A percentile compares a stretch with the other conserved stretches of the same genome.
phyloP scores from a whole-genome alignment of 1,140 invertebrate genomes.

The Ostrea edulis region DNA sequence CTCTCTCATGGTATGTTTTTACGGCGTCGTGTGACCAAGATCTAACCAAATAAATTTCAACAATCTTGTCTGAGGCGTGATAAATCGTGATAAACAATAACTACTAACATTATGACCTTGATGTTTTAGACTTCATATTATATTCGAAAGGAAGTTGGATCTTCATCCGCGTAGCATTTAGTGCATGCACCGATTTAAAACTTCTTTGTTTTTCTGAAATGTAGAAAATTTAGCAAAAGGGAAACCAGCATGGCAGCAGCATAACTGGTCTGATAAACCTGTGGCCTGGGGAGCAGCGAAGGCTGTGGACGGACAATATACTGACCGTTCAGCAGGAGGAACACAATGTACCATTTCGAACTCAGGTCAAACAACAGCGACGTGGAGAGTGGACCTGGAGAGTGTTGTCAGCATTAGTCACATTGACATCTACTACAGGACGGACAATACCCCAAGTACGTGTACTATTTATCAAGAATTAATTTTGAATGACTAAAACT shows the following conservation, averaged over 20 bases:
- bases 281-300: background rate
- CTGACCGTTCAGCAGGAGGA: background rate
- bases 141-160: no score
- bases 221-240: background rate
- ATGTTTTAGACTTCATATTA: no score
- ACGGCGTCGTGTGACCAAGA: no score
- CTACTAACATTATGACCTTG: no score
- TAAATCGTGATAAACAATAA: no score
- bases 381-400: background rate
- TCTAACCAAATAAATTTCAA: no score
- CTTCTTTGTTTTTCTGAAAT: no score
- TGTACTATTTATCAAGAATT: background rate
- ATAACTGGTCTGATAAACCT: background rate
- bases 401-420: background rate
- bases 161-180: no score
- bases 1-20: no score
- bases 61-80: no score
- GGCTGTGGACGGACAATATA: background rate
- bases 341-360: background rate
- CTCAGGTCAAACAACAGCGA: background rate
- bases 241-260: background rate
- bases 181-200: no score
- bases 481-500: no score
- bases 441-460: background rate
- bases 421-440: slow-evolving; percentile 14